Percentiles rank a stretch among this genome's conserved stretches.
These are phyloP conservation scores for Yasuhikotakia modesta DNA, from an alignment of 2,797 vertebrate genomes.

Conservation along the genomic window DNA sequence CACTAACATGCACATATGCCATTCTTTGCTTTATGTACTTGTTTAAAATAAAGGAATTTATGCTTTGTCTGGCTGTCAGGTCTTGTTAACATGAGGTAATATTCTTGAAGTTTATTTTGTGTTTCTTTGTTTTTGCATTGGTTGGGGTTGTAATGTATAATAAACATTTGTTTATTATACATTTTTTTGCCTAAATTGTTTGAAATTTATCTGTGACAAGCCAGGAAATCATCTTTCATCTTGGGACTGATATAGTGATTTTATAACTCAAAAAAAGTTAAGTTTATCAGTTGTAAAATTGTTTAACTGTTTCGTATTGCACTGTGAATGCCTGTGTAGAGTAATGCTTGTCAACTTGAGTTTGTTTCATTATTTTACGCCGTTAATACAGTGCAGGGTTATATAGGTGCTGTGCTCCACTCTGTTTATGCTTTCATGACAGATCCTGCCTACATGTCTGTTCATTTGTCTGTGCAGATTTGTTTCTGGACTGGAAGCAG, in stretches of 20 bases:
- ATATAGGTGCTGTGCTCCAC: not conserved
- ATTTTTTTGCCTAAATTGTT: no score
- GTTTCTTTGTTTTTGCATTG: not conserved
- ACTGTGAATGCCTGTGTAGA: not conserved
- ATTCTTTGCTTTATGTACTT: not conserved
- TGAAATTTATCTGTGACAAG: not conserved
- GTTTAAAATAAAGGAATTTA: slow-evolving; percentile 9
- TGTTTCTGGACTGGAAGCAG: slow-evolving; percentile 96
- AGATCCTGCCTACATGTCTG: slow-evolving; percentile 1
- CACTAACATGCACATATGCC: not conserved
- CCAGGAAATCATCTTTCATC: not conserved
- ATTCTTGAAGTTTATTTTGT: not conserved
- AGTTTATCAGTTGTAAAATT: not conserved
- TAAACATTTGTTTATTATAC: no score
- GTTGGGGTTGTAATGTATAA: not conserved
- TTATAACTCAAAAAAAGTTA: not conserved
- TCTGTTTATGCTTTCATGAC: slow-evolving; percentile 1
- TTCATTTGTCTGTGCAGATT: slow-evolving; percentile 73
- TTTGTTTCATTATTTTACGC: no score
- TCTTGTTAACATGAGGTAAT: slow-evolving; percentile 25
- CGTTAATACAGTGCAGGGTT: not conserved
- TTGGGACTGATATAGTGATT: not conserved
- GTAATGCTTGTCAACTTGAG: no score
- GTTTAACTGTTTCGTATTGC: not conserved
- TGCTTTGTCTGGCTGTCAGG: slow-evolving; percentile 7